Percentiles rank a stretch among this genome's conserved stretches.
Conservation (phyloP, 2,797 vertebrate genomes). For the Leptodactylus fallax region DNA sequence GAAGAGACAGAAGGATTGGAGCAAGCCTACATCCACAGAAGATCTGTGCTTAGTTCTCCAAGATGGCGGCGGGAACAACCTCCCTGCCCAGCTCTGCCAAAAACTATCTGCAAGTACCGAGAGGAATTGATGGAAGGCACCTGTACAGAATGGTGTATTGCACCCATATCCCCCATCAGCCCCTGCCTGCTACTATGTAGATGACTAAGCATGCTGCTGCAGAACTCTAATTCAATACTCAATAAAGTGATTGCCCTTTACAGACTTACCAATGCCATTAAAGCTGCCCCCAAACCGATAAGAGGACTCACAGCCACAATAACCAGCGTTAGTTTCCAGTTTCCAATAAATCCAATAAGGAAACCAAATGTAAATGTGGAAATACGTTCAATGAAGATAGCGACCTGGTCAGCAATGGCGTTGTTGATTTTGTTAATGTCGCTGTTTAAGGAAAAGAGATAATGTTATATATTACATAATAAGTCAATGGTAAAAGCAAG, state of each 20-base stretch:
- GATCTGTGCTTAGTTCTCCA: too few relatives aligned
- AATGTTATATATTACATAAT: background rate
- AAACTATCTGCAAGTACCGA: too few relatives aligned
- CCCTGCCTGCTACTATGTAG: too few relatives aligned
- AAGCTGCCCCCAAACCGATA: conserved; percentile 78
- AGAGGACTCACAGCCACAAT: conserved; percentile 81
- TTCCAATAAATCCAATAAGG: conserved; percentile 81
- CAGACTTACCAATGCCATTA: conserved; percentile 80
- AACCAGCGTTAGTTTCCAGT: conserved; percentile 85
- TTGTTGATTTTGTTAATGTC: conserved; percentile 84
- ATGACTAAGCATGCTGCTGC: background rate
- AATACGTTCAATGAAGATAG: conserved; percentile 80
- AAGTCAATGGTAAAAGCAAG: background rate
- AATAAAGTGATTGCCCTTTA: background rate
- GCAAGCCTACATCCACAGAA: too few relatives aligned
- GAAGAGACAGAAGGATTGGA: too few relatives aligned
- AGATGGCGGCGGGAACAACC: too few relatives aligned
- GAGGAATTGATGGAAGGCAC: too few relatives aligned
- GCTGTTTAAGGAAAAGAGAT: conserved; percentile 67
- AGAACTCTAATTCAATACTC: background rate
- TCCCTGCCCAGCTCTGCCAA: too few relatives aligned
- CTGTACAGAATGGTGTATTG: too few relatives aligned
- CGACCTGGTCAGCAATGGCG: conserved; percentile 82
- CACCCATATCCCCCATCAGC: too few relatives aligned
- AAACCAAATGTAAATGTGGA: conserved; percentile 82